These are phyloP conservation scores for Gobio gobio DNA, from an alignment of 2,113 vertebrate species.

Conservation along the genomic window DNA sequence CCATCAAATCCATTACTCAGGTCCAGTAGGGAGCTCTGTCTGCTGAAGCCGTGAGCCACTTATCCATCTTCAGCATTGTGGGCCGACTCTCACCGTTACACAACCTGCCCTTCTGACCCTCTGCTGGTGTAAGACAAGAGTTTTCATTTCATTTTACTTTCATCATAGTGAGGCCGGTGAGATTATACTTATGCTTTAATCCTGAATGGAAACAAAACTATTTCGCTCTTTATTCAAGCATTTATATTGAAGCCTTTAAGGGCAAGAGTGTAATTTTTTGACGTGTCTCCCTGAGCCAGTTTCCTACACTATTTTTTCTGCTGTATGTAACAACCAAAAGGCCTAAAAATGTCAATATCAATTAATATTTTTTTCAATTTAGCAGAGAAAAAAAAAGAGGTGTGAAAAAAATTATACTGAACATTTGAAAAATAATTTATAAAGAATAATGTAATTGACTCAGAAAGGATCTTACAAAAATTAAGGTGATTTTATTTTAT, in stretches of 20 bases:
- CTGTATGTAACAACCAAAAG: background rate
- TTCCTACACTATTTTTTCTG: background rate
- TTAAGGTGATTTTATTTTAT: too few species aligned
- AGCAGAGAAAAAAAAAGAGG: too few species aligned
- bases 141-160: background rate
- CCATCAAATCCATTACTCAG: background rate
- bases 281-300: background rate
- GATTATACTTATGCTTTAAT: background rate
- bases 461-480: too few species aligned
- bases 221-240: background rate
- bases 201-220: background rate
- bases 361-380: too few species aligned
- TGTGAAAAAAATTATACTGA: too few species aligned
- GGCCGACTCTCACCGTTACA: background rate
- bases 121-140: background rate
- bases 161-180: background rate
- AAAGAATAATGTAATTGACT: too few species aligned
- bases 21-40: conserved; percentile 9
- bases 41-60: conserved; percentile 24
- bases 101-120: conserved; percentile 15
- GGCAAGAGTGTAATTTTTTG: background rate
- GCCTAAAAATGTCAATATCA: too few species aligned
- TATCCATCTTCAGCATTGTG: conserved; percentile 14
- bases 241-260: background rate
- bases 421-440: too few species aligned